Evolutionary conservation across 2,113 vertebrate genomes (phyloP).

Genomic region (Gallinago undulata): DNA sequence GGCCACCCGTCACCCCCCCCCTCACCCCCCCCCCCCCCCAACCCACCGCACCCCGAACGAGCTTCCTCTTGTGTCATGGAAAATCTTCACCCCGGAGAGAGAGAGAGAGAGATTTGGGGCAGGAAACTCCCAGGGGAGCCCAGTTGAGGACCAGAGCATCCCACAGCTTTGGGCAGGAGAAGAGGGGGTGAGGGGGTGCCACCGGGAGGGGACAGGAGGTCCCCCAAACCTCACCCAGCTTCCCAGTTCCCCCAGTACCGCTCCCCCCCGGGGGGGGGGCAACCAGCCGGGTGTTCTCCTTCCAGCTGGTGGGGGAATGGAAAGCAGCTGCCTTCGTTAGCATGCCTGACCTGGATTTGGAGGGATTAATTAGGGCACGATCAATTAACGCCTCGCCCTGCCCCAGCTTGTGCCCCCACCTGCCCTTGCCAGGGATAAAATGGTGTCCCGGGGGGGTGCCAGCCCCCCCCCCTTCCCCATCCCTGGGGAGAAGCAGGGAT

Average conservation of each 20-base stretch:
- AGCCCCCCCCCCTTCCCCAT: no score
- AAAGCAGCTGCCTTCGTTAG: background rate
- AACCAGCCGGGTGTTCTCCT: background rate
- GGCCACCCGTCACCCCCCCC: background rate
- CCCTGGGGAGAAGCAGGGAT: background rate
- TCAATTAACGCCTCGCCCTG: background rate
- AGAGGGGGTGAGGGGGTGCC: background rate
- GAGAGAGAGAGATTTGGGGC: background rate
- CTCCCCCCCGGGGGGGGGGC: no score
- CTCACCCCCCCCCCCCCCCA: no score
- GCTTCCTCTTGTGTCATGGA: background rate
- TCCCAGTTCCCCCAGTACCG: background rate
- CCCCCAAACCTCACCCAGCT: background rate
- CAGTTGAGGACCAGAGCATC: background rate
- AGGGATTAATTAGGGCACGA: constrained; percentile 16
- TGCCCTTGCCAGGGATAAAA: background rate
- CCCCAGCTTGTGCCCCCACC: accelerated
- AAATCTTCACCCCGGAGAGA: background rate
- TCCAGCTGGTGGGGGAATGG: background rate
- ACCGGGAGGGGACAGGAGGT: no score
- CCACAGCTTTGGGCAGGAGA: accelerated
- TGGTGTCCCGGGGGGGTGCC: background rate
- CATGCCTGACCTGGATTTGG: constrained; percentile 40
- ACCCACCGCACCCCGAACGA: background rate
- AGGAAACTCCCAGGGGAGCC: background rate